Percentiles rank a stretch among this genome's conserved stretches.
Evolutionary conservation across 2,113 vertebrate species (phyloP).

Genomic region (Callionymus lyra): DNA sequence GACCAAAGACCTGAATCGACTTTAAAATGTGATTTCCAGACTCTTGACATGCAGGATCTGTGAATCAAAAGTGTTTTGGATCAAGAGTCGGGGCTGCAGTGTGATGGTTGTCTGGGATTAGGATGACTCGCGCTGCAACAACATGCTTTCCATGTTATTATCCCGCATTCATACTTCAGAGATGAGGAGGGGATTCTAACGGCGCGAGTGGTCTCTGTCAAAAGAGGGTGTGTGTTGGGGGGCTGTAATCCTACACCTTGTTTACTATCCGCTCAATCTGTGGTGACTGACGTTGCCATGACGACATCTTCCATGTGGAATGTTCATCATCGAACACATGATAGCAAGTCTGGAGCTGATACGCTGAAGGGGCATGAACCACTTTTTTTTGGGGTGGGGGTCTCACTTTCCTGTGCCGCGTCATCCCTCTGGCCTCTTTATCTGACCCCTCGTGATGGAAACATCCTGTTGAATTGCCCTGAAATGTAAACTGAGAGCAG

Average conservation of each 20-base stretch:
- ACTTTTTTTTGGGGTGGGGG: constrained; percentile 3
- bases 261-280: constrained; percentile 21
- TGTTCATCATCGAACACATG: constrained; percentile 28
- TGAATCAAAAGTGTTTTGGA: too few species aligned
- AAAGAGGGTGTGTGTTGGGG: neutral
- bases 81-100: too few species aligned
- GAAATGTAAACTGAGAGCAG: constrained; percentile 51
- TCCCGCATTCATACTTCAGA: constrained; percentile 38
- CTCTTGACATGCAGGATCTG: too few species aligned
- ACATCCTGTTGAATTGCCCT: constrained; percentile 54
- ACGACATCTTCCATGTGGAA: constrained; percentile 11
- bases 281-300: constrained; percentile 6
- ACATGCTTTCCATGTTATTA: constrained; percentile 31
- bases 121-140: constrained; percentile 22
- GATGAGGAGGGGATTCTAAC: constrained; percentile 16
- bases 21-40: too few species aligned
- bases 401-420: constrained; percentile 45
- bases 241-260: constrained; percentile 16
- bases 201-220: constrained; percentile 14
- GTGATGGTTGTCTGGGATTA: constrained; percentile 33
- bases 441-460: constrained; percentile 54
- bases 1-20: too few species aligned
- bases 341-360: neutral
- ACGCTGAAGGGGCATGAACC: constrained; percentile 42
- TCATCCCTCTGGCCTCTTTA: constrained; percentile 38